A percentile compares a stretch with the other conserved stretches of the same genome.
These are phyloP conservation scores for Salminus brasiliensis DNA, from an alignment of 2,113 vertebrate genomes.

Conservation along the genomic window DNA sequence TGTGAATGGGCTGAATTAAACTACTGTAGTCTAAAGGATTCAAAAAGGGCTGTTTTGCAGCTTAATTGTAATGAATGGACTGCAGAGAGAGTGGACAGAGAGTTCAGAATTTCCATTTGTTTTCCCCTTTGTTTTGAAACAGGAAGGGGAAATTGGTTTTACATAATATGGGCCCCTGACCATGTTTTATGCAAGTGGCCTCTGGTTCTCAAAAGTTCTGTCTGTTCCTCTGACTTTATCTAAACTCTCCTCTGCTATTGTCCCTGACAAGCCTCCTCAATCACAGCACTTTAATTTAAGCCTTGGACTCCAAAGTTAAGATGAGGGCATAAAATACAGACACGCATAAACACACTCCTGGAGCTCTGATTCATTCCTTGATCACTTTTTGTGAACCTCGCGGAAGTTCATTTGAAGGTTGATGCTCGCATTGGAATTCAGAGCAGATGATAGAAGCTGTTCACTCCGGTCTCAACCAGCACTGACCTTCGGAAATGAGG, in stretches of 20 bases:
- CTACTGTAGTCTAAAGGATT: no score
- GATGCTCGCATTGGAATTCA: slow-evolving; percentile 37
- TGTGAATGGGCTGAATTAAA: no score
- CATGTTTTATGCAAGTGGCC: background rate
- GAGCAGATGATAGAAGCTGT: background rate
- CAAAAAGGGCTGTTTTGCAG: no score
- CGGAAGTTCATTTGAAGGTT: slow-evolving; percentile 38
- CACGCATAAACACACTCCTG: slow-evolving; percentile 15
- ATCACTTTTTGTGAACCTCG: slow-evolving; percentile 25
- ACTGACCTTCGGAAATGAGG: slow-evolving; percentile 36
- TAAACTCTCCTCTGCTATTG: background rate
- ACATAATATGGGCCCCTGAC: no score
- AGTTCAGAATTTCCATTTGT: no score
- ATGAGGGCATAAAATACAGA: slow-evolving; percentile 16
- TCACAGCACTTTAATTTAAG: slow-evolving; percentile 37
- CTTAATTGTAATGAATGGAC: no score
- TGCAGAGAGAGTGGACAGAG: no score
- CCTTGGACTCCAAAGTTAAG: slow-evolving; percentile 1
- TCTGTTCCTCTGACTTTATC: slow-evolving; percentile 11
- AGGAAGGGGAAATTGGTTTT: no score
- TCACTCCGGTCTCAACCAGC: slow-evolving; percentile 11
- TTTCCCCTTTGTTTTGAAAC: no score
- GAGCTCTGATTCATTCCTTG: slow-evolving; percentile 31
- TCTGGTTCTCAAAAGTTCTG: background rate
- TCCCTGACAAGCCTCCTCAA: slow-evolving; percentile 15